These are phyloP conservation scores for Cheilosia urbana DNA, from an alignment of 2,888 invertebrate species.

Conservation along the genomic window DNA sequence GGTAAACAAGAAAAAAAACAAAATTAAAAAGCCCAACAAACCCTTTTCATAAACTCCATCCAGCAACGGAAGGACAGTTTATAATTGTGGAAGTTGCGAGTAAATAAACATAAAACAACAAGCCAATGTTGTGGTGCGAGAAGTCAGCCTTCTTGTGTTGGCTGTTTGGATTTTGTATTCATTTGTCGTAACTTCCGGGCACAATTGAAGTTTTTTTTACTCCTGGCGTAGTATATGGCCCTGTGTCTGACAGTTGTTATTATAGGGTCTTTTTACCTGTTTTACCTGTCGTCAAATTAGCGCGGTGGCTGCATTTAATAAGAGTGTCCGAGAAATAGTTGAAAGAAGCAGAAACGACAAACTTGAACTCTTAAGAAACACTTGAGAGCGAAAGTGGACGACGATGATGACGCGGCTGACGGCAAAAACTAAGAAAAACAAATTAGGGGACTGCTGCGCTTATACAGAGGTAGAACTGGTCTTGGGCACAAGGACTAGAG, in stretches of 20 bases:
- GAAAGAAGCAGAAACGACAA: conserved; percentile 47
- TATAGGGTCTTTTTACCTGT: conserved; percentile 49
- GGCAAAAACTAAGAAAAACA: conserved; percentile 29
- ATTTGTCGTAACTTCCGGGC: conserved; percentile 73
- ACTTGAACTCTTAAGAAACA: conserved; percentile 46
- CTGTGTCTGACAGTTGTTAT: conserved; percentile 64
- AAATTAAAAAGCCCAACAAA: conserved; percentile 7
- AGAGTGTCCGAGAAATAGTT: conserved; percentile 72
- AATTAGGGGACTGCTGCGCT: conserved; percentile 36
- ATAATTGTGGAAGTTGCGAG: conserved; percentile 57
- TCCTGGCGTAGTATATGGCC: conserved; percentile 9
- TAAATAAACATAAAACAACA: conserved; percentile 35
- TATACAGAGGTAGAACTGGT: background rate
- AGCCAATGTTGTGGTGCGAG: conserved; percentile 11
- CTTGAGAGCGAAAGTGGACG: conserved; percentile 51
- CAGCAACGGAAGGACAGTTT: conserved; percentile 62
- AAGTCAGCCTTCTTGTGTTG: conserved; percentile 42
- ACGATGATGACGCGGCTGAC: conserved; percentile 12
- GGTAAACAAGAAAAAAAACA: conserved; percentile 31
- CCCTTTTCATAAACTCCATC: conserved; percentile 60
- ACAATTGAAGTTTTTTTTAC: conserved; percentile 71
- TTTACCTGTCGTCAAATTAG: conserved; percentile 71
- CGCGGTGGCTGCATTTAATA: conserved; percentile 69
- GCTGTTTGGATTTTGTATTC: conserved; percentile 60
- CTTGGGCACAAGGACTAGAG: background rate